Evolutionary conservation across 2,888 invertebrate species (phyloP).

Genomic region (Synergus itoensis): DNA sequence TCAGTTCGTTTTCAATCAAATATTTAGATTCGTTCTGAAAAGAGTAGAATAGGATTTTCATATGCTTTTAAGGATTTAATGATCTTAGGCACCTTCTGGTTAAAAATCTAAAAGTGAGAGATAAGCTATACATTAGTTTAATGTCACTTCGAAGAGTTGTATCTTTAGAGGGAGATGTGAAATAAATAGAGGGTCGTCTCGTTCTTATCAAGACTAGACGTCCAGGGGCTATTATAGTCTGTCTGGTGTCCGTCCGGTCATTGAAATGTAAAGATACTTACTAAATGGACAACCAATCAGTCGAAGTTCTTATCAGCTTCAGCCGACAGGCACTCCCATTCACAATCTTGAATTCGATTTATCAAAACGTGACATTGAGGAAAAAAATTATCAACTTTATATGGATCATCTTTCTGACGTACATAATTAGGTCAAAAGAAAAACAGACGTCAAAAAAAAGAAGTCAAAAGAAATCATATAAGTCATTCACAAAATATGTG

Average conservation of each 20-base stretch:
- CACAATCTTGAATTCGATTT: background rate
- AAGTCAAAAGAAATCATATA: background rate
- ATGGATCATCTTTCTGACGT: slow-evolving; percentile 22
- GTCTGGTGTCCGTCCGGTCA: slow-evolving; percentile 44
- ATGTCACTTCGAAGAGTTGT: background rate
- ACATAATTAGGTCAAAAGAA: background rate
- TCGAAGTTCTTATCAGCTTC: slow-evolving; percentile 15
- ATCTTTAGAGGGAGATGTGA: background rate
- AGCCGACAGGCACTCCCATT: slow-evolving; percentile 19
- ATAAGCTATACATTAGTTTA: slow-evolving; percentile 27
- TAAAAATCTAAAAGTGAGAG: background rate
- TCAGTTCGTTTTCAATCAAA: no score
- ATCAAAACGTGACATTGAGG: slow-evolving; percentile 17
- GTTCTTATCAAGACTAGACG: slow-evolving; percentile 51
- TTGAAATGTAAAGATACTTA: slow-evolving; percentile 45
- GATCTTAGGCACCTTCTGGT: background rate
- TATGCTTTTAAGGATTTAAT: slow-evolving; percentile 11
- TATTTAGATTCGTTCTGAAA: no score
- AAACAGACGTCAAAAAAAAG: background rate
- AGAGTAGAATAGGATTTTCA: background rate
- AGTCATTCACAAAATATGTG: background rate
- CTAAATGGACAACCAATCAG: slow-evolving; percentile 35
- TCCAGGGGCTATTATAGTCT: slow-evolving; percentile 51
- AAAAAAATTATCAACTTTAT: slow-evolving; percentile 18
- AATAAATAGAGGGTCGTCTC: background rate